A percentile compares a stretch with the other conserved stretches of the same genome.
These are phyloP conservation scores for Perca schrenkii DNA, from an alignment of 2,113 vertebrate genomes.

Conservation along the genomic window DNA sequence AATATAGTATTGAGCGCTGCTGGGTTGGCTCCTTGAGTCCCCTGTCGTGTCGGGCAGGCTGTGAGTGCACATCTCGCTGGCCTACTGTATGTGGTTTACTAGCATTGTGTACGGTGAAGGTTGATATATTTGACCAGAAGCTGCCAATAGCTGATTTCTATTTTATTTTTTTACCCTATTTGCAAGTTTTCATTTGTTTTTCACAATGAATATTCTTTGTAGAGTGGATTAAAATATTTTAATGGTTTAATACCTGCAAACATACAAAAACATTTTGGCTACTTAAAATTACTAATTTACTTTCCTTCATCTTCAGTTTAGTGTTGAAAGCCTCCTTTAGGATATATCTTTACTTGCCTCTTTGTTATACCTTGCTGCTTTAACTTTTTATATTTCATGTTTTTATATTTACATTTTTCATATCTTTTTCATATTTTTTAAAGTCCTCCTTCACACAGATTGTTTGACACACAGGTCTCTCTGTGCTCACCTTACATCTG, in stretches of 20 bases:
- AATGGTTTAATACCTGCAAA: background rate
- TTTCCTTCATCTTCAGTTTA: background rate
- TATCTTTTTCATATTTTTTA: background rate
- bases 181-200: background rate
- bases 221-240: background rate
- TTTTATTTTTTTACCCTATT: background rate
- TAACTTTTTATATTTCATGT: background rate
- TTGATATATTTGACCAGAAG: background rate
- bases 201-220: background rate
- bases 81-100: background rate
- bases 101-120: no score
- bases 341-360: background rate
- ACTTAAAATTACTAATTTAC: background rate
- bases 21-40: background rate
- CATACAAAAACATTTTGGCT: background rate
- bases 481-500: background rate
- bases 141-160: background rate
- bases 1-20: slow-evolving; percentile 37
- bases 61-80: background rate
- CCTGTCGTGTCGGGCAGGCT: background rate
- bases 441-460: no score
- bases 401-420: background rate
- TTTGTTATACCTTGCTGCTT: background rate
- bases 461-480: background rate
- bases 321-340: background rate